Evolutionary conservation across 2,113 vertebrate species (phyloP).

Genomic region (Hyperopisus bebe): DNA sequence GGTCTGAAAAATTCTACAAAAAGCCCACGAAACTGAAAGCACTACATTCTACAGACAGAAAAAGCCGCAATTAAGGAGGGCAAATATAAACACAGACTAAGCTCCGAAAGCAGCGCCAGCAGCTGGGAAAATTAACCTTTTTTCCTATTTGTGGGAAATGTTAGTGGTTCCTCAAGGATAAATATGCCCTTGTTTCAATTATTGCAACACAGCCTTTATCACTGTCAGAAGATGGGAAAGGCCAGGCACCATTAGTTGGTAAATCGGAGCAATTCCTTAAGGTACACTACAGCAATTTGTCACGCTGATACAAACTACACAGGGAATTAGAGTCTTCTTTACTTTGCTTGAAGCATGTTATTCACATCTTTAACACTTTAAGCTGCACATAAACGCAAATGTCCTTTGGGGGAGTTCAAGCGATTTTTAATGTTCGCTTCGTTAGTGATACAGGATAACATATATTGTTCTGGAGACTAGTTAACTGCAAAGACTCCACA

Average conservation of each 20-base stretch:
- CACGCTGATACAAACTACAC: background rate
- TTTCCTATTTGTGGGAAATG: background rate
- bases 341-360: constrained; percentile 12
- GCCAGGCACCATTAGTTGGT: constrained; percentile 5
- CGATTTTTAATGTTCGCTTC: background rate
- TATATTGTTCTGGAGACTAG: background rate
- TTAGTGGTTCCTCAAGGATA: background rate
- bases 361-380: constrained; percentile 9
- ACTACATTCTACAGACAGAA: background rate
- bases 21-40: background rate
- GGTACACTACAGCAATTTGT: constrained; percentile 7
- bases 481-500: background rate
- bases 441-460: background rate
- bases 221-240: constrained; percentile 2
- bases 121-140: constrained; percentile 6
- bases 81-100: background rate
- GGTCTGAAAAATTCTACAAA: background rate
- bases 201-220: constrained; percentile 7
- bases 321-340: background rate
- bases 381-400: background rate
- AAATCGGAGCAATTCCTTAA: constrained; percentile 12
- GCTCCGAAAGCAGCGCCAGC: background rate
- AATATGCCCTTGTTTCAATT: constrained; percentile 12
- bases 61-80: background rate
- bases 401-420: background rate